Evolutionary conservation across 2,888 invertebrate species (phyloP), one percentile per base, ranked within the genome.

Genomic region (Geophilus truncorum): DNA sequence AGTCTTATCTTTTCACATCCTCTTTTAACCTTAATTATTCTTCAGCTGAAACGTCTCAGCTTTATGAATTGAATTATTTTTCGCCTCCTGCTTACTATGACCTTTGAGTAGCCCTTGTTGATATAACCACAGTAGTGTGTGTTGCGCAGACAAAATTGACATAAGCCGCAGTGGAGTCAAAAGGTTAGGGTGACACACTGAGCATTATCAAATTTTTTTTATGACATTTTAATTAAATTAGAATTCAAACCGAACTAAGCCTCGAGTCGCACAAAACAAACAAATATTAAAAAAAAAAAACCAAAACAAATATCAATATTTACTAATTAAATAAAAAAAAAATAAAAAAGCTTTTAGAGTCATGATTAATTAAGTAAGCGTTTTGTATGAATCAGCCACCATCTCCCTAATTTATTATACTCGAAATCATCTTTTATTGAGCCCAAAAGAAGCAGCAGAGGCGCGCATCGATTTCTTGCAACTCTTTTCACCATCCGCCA

Each of bases 51-150:
- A 62, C 21, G n/a, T 21, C 57, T 62, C 57, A 62, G 57, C 57
- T 62, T 62, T 62, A 62, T 62, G 57, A 62, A 62, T 62, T 62
- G 57, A 62, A 62, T 62, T 62, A 62, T 62, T 62, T 62, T 62
- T 62, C 57, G 57, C 57, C 57, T 62, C 21, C 57, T 62, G 57
- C 57, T 62, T 62, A 62, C 57, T 6, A 62, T 62, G 57, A 62
- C 57, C 57, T 62, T 62, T 62, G 57, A 62, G 57, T 62, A 62
- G 57, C 57, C 57, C 57, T 62, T 62, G 57, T 62, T 62, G 57
- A 62, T 62, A 23, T 62, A 62, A 62, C 57, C 57, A 62, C 57
- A 62, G 21, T 5, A 23, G 21, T 62, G 57, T 51, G 51, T 62
- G 57, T 62, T 62, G 57, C 23, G 21, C 57, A 62, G 57, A 62